Conservation (phyloP, 2,888 invertebrate genomes). For the Drosophila mimica region DNA sequence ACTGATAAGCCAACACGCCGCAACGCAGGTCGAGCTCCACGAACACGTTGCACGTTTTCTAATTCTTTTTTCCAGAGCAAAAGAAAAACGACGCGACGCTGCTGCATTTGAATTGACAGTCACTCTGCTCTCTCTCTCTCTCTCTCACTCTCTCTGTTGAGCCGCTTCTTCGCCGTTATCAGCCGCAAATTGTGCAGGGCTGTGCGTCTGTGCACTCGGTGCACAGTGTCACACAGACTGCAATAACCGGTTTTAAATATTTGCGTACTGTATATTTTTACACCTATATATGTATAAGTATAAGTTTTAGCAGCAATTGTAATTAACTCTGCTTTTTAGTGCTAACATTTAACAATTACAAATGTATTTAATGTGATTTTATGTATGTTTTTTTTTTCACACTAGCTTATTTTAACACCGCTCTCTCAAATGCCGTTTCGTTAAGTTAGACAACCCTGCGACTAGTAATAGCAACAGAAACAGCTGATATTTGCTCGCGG, state of each 20-base stretch:
- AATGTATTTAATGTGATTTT: no score
- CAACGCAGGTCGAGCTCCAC: slow-evolving; percentile 33
- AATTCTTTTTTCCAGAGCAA: slow-evolving; percentile 42
- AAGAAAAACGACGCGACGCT: slow-evolving; percentile 71
- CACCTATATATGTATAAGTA: background rate
- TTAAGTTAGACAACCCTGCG: slow-evolving; percentile 41
- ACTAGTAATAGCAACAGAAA: slow-evolving; percentile 23
- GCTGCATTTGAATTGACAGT: slow-evolving; percentile 62
- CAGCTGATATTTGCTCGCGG: slow-evolving; percentile 53
- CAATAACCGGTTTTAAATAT: slow-evolving; percentile 20
- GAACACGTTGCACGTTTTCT: slow-evolving; percentile 76
- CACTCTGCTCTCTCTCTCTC: background rate
- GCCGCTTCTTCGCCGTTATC: slow-evolving; percentile 76
- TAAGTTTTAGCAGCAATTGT: no score
- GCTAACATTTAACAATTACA: background rate
- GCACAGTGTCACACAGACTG: slow-evolving; percentile 41
- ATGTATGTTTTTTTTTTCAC: background rate
- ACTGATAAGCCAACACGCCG: slow-evolving; percentile 41
- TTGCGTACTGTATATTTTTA: background rate
- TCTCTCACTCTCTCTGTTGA: slow-evolving; percentile 50
- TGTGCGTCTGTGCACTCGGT: slow-evolving; percentile 19
- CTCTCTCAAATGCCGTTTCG: background rate
- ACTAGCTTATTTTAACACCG: background rate
- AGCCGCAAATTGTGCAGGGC: slow-evolving; percentile 42
- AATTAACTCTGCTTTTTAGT: no score